Base-by-base conservation (phyloP, 2,113 vertebrate species). In the Perccottus glenii region DNA sequence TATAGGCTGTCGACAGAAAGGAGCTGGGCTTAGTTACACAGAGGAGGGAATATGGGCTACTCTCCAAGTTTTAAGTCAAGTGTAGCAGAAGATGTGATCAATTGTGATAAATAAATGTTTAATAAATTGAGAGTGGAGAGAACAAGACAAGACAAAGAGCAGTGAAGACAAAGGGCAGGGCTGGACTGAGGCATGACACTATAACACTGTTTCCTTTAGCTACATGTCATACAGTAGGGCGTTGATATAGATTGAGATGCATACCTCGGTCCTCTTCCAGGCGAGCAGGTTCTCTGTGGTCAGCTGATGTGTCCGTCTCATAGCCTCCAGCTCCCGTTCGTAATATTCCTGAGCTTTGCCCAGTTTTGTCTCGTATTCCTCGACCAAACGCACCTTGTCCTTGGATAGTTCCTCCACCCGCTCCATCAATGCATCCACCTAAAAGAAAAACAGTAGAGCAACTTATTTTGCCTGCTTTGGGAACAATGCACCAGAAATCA, bases 341-440 rank as follows among this genome's bases (percentile, higher is more conserved):
- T 98, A 98, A 78, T 96, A 98, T 51, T 93, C 93, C 71, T 97
- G 96, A 11, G 95, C 95, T 81, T 98, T 97, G 66, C 67, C 93
- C 78, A 99, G 89, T 88, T 97, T 98, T 73, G 92, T 90, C 87
- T 98, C 96, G 11, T 94, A 98, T 64, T 99, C 97, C 87, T 98
- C 96, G 73, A 96, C 93, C 33, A 98, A 83, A 5, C 91, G 93
- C 75, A 95, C 94, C 67, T 91, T 96, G 55, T 96, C 96, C 46
- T 94, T 91, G 2, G 90, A 90, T 10, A 98, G 80, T 64, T 96
- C 95, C 82, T 98, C 94, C 48, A 96, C 90, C 9, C 94, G 92
- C 82, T 64, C 93, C 91, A 95, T 96, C 56, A 97, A 80, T 1
- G 94, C 87, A 11, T 55, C 52, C 52, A 55, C 52, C 52, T 15